Conservation (phyloP, 2,113 vertebrate species). For the Candoia aspera region DNA sequence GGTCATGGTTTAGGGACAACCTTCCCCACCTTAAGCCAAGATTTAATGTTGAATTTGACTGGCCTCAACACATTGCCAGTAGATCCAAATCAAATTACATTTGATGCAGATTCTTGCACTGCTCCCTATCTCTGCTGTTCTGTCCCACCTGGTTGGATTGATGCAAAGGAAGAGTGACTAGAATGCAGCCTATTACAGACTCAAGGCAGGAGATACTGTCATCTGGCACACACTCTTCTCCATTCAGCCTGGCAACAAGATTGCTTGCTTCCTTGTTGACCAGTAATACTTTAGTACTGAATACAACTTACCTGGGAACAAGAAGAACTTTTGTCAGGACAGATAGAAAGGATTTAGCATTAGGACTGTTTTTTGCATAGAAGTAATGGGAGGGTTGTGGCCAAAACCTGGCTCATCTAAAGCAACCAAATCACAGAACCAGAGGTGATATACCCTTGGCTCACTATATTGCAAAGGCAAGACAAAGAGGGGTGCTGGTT, state of each 20-base stretch:
- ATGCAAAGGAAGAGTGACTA: background rate
- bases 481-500: no score
- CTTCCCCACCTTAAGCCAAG: background rate
- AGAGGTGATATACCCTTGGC: no score
- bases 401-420: no score
- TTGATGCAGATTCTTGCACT: background rate
- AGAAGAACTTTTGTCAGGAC: no score
- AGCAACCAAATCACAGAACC: no score
- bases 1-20: background rate
- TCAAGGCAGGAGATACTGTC: background rate
- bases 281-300: background rate
- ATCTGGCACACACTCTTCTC: background rate
- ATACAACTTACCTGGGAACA: background rate
- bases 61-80: background rate
- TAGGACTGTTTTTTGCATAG: no score
- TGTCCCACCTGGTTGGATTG: background rate
- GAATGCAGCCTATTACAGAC: background rate
- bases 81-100: background rate
- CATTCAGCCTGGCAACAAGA: background rate
- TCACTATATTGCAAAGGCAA: no score
- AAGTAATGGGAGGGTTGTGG: no score
- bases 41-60: background rate
- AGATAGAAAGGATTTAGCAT: no score
- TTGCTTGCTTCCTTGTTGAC: background rate
- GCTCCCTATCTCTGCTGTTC: background rate